Conservation (phyloP, 37 sponge, comb jelly and placozoan genomes). For the Spongilla lacustris region DNA sequence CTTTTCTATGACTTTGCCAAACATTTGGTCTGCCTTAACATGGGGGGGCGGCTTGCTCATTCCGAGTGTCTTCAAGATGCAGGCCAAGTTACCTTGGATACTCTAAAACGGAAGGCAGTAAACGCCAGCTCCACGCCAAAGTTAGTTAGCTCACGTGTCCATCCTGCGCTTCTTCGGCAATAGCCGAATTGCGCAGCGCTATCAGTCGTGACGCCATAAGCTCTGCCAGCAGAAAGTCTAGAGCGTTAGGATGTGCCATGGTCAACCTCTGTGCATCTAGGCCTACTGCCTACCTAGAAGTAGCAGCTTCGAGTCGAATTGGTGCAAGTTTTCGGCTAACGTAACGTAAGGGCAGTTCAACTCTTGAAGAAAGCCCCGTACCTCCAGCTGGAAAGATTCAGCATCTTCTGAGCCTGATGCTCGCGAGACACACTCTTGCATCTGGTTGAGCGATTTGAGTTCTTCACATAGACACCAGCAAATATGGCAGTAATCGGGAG, state of each 20-base stretch:
- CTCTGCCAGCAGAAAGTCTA: slow-evolving; percentile 69
- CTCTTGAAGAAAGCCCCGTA: slow-evolving; percentile 71
- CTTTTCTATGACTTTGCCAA: slow-evolving; percentile 67
- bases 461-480: slow-evolving; percentile 29
- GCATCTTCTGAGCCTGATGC: slow-evolving; percentile 53
- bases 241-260: neutral
- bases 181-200: neutral
- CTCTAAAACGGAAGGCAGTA: neutral
- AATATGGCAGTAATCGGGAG: slow-evolving; percentile 27
- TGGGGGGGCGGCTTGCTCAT: slow-evolving; percentile 64
- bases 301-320: slow-evolving; percentile 34
- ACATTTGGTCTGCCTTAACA: slow-evolving; percentile 52
- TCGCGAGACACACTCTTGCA: slow-evolving; percentile 39
- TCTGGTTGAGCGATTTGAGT: slow-evolving; percentile 27
- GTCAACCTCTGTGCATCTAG: neutral
- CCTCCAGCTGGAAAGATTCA: slow-evolving; percentile 74
- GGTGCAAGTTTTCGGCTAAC: slow-evolving; percentile 18
- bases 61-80: slow-evolving; percentile 52
- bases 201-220: slow-evolving; percentile 56
- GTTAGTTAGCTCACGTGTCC: neutral
- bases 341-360: slow-evolving; percentile 50
- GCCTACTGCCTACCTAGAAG: slow-evolving; percentile 27
- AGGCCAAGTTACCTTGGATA: slow-evolving; percentile 37
- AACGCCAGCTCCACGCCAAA: neutral
- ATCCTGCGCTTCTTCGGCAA: neutral